phyloP scores from a whole-genome alignment of 2,797 vertebrate species.

The Calcarius lapponicus region DNA sequence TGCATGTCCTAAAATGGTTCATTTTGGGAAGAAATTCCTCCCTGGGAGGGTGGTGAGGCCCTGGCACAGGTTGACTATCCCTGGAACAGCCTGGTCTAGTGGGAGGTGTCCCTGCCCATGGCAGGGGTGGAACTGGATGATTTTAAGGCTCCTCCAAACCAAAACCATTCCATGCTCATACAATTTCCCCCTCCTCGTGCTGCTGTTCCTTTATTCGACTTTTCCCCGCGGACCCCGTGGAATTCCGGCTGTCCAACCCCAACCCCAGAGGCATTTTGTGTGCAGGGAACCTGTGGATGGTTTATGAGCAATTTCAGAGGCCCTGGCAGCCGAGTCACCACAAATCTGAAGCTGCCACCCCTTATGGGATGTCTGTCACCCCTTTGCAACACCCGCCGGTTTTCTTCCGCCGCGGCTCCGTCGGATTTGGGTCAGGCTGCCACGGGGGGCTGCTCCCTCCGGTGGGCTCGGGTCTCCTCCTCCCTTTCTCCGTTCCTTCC shows the following conservation, averaged over 20 bases:
- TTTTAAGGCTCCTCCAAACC: neutral
- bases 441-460: neutral
- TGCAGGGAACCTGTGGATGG: neutral
- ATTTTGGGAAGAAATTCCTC: neutral
- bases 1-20: accelerated
- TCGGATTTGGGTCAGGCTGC: slow-evolving; percentile 59
- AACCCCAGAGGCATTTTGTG: accelerated
- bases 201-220: accelerated
- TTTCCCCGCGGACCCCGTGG: accelerated
- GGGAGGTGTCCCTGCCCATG: neutral
- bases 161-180: accelerated
- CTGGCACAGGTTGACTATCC: neutral
- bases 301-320: neutral
- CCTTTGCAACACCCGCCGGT: accelerated
- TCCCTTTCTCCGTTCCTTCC: neutral
- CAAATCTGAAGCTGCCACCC: neutral
- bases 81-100: accelerated
- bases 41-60: neutral
- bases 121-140: neutral
- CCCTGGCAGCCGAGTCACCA: neutral
- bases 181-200: neutral
- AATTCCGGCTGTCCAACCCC: neutral
- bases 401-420: accelerated
- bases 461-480: neutral
- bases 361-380: neutral